Percentiles rank a stretch among this genome's conserved stretches.
phyloP scores from a whole-genome alignment of 1,140 invertebrate species.

The Zaprionus tsacasi region DNA sequence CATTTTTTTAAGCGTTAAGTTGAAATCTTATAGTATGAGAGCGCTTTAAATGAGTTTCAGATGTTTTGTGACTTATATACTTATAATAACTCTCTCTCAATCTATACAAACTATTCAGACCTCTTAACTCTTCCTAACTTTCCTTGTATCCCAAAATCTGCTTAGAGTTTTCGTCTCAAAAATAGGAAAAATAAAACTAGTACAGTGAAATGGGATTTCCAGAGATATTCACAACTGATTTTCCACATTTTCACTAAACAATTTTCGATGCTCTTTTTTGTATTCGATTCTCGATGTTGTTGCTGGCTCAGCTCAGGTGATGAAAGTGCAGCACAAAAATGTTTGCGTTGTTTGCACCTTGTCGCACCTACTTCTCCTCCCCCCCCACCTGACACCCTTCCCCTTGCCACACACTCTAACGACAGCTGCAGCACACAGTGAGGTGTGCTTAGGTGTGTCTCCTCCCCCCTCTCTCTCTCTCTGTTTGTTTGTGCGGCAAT shows the following conservation, averaged over 20 bases:
- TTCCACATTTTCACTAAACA: not conserved
- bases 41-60: not conserved
- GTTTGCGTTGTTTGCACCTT: slow-evolving; percentile 46
- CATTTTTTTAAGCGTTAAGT: not conserved
- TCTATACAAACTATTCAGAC: no score
- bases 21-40: no score
- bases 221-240: not conserved
- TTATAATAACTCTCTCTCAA: no score
- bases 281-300: not conserved
- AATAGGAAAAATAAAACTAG: not conserved
- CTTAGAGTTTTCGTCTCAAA: not conserved
- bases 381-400: not conserved
- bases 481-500: slow-evolving; percentile 52
- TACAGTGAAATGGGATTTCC: not conserved
- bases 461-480: no score
- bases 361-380: slow-evolving; percentile 9
- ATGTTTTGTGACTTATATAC: not conserved
- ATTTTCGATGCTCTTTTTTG: not conserved
- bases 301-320: slow-evolving; percentile 24
- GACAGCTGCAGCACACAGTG: slow-evolving; percentile 52
- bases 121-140: not conserved
- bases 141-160: no score
- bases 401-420: not conserved
- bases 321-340: slow-evolving; percentile 29
- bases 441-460: not conserved